Evolutionary conservation across 2,888 invertebrate genomes (phyloP), one percentile per base, ranked within the genome.

Genomic region (Napeogenes inachia): DNA sequence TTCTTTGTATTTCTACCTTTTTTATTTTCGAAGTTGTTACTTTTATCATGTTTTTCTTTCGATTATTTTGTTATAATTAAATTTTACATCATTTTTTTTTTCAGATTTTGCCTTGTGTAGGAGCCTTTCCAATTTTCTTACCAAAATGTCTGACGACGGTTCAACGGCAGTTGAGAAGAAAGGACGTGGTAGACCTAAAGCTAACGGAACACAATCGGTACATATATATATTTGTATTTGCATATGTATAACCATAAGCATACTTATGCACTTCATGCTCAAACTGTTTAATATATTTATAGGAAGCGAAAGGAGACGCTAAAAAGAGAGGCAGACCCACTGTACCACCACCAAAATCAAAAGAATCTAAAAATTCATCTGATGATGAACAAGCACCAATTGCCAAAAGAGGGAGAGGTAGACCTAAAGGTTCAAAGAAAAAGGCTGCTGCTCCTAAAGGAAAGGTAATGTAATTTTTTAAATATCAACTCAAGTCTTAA

Each of bases 381-480:
- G 90, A 90, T 75, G 90, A 90, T 76, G 92, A 92, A 71, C 91
- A 89, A 66, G 89, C 90, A 66, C 90, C 91, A 60, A 85, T 85
- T 75, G 91, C 86, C 56, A 92, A 92, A 82, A 80, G 92, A 76
- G 92, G 92, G 32, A 80, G 92, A 75, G 92, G 92, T 69, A 84
- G 92, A 70, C 92, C 92, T 33, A 92, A 92, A 72, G 92, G 92
- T 46, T 84, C 92, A 33, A 91, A 91, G 79, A 92, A 92, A 79
- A 92, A 89, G 79, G 80, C 81, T 62, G 82, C 83, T 68, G 86
- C 83, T 64, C 76, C 76, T 56, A 91, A 89, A 71, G 82, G 81
- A 70, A 91, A 91, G 85, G 91, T 91, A 75, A 64, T 21, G 53
- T 13, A 2, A 45, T 33, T 12, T 8, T 13, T 12, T 32, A 47